These are phyloP conservation scores for Arenaria interpres DNA, from an alignment of 2,113 vertebrate genomes.

Conservation along the genomic window DNA sequence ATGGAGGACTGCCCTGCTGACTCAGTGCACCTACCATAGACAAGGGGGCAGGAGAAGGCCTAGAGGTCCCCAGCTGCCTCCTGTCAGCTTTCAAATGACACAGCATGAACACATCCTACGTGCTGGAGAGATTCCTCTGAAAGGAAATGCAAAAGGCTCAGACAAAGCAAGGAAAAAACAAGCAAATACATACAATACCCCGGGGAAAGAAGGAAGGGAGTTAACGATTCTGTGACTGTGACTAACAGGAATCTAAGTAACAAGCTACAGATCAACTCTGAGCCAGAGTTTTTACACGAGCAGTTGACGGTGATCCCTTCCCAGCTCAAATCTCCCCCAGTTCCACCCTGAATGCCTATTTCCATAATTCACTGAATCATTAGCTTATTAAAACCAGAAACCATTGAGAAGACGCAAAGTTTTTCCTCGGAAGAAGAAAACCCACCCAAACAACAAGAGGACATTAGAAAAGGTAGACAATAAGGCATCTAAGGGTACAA, in stretches of 20 bases:
- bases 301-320: neutral
- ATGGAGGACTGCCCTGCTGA: accelerated
- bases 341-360: neutral
- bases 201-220: neutral
- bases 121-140: neutral
- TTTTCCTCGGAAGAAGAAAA: neutral
- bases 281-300: neutral
- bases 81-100: neutral
- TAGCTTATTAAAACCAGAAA: neutral
- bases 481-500: neutral
- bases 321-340: neutral
- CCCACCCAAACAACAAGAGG: neutral
- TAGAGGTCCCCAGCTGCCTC: neutral
- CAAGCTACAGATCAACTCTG: neutral
- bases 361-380: neutral
- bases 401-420: neutral
- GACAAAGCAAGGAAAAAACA: neutral
- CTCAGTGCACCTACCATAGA: accelerated
- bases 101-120: neutral
- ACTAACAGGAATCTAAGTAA: neutral
- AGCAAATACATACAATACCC: neutral
- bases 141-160: neutral
- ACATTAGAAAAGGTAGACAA: neutral
- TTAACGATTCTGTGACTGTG: neutral
- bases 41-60: neutral